Conservation (phyloP, 2,888 invertebrate species). For the Drosophila nr. fundita region DNA sequence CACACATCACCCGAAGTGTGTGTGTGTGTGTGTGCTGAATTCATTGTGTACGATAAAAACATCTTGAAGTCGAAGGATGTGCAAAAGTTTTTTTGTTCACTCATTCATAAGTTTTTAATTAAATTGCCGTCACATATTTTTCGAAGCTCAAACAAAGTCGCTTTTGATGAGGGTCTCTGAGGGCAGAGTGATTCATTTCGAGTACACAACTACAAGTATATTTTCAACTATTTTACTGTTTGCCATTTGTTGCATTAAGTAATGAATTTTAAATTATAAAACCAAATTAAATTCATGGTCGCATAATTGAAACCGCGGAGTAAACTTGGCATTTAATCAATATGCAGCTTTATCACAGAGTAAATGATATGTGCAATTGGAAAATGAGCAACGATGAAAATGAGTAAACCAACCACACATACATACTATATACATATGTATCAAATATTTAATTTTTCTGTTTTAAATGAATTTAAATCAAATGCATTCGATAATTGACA, state of each 20-base stretch:
- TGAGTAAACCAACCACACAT: neutral
- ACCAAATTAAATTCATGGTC: neutral
- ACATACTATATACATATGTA: too few species aligned
- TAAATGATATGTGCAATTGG: neutral
- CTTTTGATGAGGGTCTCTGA: slow-evolving; percentile 44
- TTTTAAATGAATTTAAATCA: neutral
- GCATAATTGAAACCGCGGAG: neutral
- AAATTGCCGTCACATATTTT: slow-evolving; percentile 79
- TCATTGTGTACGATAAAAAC: slow-evolving; percentile 77
- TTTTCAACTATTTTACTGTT: slow-evolving; percentile 15
- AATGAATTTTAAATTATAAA: neutral
- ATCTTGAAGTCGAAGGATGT: slow-evolving; percentile 80
- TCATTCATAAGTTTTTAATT: slow-evolving; percentile 81
- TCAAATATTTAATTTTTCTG: neutral
- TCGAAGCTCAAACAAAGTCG: slow-evolving; percentile 47
- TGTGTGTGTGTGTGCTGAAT: slow-evolving; percentile 33
- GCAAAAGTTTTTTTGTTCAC: slow-evolving; percentile 78
- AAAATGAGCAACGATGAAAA: neutral
- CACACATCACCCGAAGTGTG: slow-evolving; percentile 26
- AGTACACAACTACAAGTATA: neutral
- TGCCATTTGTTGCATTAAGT: neutral
- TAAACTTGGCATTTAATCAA: neutral
- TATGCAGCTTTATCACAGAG: neutral
- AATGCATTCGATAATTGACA: neutral
- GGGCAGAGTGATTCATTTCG: slow-evolving; percentile 24